Conservation (phyloP, 2,888 invertebrate species). For the Microplitis deprimator region DNA sequence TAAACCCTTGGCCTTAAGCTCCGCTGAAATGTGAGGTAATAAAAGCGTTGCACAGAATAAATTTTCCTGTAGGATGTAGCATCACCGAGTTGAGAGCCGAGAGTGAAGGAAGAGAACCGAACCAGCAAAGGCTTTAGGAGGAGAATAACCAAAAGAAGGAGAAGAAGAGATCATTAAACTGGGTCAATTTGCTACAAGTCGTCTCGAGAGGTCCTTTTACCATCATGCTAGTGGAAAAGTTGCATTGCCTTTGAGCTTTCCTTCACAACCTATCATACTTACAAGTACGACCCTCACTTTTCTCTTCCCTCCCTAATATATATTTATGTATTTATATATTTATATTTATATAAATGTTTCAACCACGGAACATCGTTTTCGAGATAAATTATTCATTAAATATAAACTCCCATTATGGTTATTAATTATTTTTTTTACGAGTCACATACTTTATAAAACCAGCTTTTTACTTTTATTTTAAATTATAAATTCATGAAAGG, state of each 20-base stretch:
- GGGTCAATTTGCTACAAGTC: slow-evolving; percentile 46
- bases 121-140: background rate
- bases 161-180: slow-evolving; percentile 42
- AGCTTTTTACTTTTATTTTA: background rate
- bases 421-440: slow-evolving; percentile 14
- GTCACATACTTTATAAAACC: background rate
- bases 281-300: slow-evolving; percentile 15
- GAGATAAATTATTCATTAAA: slow-evolving; percentile 30
- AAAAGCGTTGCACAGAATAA: slow-evolving; percentile 32
- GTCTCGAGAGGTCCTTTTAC: slow-evolving; percentile 37
- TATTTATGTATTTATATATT: slow-evolving; percentile 16
- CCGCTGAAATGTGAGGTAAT: slow-evolving; percentile 27
- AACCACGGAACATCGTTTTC: slow-evolving; percentile 2
- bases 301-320: background rate
- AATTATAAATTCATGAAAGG: slow-evolving; percentile 9
- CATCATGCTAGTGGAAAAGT: slow-evolving; percentile 16
- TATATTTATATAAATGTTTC: background rate
- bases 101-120: slow-evolving; percentile 39
- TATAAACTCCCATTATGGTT: slow-evolving; percentile 16
- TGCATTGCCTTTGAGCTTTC: slow-evolving; percentile 32
- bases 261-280: slow-evolving; percentile 14
- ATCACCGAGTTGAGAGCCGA: slow-evolving; percentile 24
- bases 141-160: background rate
- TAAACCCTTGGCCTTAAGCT: slow-evolving; percentile 25
- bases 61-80: slow-evolving; percentile 27